phyloP scores from a whole-genome alignment of 2,888 invertebrate species.

The Aricia artaxerxes region DNA sequence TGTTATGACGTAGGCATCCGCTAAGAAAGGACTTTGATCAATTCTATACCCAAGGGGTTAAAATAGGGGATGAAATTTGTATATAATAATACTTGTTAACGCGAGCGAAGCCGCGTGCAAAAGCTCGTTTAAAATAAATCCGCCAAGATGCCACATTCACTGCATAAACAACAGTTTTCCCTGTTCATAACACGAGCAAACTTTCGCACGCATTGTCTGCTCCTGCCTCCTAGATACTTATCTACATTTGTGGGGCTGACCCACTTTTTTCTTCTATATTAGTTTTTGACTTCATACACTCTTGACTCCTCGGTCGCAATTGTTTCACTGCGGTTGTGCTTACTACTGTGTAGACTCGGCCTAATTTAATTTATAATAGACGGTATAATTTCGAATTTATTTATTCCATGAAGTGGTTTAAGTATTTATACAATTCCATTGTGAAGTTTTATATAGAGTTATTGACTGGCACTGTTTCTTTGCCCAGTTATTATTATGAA shows the following conservation, averaged over 20 bases:
- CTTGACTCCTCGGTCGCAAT: neutral
- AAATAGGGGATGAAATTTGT: too few species aligned
- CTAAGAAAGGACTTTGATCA: too few species aligned
- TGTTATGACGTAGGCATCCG: too few species aligned
- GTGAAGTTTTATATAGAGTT: constrained; percentile 4
- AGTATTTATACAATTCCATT: constrained; percentile 21
- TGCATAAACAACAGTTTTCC: neutral
- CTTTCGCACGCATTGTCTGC: constrained; percentile 17
- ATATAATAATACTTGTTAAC: too few species aligned
- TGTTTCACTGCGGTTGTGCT: neutral
- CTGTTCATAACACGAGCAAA: neutral
- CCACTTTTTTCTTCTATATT: constrained; percentile 18
- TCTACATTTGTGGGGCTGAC: constrained; percentile 13
- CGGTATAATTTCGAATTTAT: constrained; percentile 20
- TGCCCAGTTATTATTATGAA: neutral
- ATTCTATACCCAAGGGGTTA: too few species aligned
- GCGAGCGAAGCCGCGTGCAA: too few species aligned
- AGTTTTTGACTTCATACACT: constrained; percentile 21
- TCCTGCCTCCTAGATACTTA: constrained; percentile 19
- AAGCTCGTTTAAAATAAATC: neutral
- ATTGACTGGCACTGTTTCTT: neutral
- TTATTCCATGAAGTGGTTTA: constrained; percentile 26
- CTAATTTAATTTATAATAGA: constrained; percentile 14
- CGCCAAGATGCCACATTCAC: neutral
- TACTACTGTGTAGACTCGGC: constrained; percentile 16